phyloP scores from a whole-genome alignment of 2,797 vertebrate species.

The Amblyopsis hoosieri region DNA sequence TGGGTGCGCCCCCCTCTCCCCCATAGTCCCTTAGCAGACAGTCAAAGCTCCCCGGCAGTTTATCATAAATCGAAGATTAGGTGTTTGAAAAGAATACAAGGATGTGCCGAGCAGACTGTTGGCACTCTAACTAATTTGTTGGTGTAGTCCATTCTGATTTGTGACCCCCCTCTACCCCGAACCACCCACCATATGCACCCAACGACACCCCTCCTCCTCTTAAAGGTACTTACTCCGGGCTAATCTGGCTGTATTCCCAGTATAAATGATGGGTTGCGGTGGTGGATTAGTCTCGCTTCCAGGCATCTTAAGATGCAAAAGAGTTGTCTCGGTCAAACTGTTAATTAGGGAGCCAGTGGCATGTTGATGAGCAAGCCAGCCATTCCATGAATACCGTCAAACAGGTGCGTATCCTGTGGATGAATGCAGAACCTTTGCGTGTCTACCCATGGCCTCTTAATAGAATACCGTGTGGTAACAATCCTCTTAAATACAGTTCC shows the following conservation, averaged over 20 bases:
- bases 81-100: conserved; percentile 57
- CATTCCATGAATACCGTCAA: conserved; percentile 28
- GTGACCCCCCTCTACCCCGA: conserved; percentile 24
- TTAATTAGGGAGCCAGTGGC: conserved; percentile 29
- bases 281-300: conserved; percentile 48
- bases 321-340: conserved; percentile 48
- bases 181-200: background rate
- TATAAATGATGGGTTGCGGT: conserved; percentile 34
- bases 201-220: conserved; percentile 16
- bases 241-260: conserved; percentile 44
- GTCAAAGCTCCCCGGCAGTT: conserved; percentile 64
- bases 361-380: conserved; percentile 12
- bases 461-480: conserved; percentile 50
- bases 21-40: conserved; percentile 63
- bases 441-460: conserved; percentile 44
- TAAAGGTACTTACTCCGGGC: conserved; percentile 13
- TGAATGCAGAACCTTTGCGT: conserved; percentile 21
- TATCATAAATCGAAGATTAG: conserved; percentile 77
- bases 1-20: conserved; percentile 50
- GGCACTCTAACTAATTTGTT: conserved; percentile 65
- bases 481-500: conserved; percentile 65
- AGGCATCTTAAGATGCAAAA: conserved; percentile 8
- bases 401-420: conserved; percentile 17
- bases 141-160: conserved; percentile 45
- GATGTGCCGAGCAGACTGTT: conserved; percentile 51